Evolutionary conservation across 2,797 vertebrate species (phyloP).

Genomic region (Danio choprae): DNA sequence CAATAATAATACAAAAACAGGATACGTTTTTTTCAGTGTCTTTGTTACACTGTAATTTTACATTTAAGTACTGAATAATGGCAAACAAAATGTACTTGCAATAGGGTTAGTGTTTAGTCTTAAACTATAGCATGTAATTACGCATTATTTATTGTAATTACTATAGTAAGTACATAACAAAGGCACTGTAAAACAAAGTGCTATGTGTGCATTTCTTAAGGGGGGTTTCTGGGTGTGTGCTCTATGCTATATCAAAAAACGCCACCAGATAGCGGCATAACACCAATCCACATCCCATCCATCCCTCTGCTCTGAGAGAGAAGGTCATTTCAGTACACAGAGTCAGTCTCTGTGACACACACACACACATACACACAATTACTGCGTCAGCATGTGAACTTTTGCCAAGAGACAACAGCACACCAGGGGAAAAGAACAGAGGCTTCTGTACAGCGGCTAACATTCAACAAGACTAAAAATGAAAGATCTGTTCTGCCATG

Average conservation of each 20-base stretch:
- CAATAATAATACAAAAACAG: no score
- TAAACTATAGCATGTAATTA: no score
- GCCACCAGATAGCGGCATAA: slow-evolving; percentile 74
- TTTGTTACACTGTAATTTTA: no score
- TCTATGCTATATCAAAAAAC: slow-evolving; percentile 30
- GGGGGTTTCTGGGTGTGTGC: slow-evolving; percentile 1
- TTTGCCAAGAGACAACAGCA: slow-evolving; percentile 77
- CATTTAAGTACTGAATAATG: no score
- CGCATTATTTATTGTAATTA: no score
- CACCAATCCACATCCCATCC: slow-evolving; percentile 55
- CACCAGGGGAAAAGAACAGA: slow-evolving; percentile 66
- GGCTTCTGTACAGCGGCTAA: slow-evolving; percentile 69
- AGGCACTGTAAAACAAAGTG: not conserved
- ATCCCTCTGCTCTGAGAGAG: slow-evolving; percentile 62
- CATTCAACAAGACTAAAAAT: slow-evolving; percentile 37
- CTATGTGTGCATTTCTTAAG: not conserved
- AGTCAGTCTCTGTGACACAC: slow-evolving; percentile 75
- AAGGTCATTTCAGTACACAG: slow-evolving; percentile 77
- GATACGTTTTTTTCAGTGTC: no score
- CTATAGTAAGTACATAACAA: not conserved
- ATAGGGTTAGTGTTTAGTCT: no score
- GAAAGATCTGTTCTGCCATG: not conserved
- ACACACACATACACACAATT: slow-evolving; percentile 50
- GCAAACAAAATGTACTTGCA: no score
- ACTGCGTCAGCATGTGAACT: slow-evolving; percentile 83